Conservation (phyloP, 2,797 vertebrate species). For the Epinephelus awoara region DNA sequence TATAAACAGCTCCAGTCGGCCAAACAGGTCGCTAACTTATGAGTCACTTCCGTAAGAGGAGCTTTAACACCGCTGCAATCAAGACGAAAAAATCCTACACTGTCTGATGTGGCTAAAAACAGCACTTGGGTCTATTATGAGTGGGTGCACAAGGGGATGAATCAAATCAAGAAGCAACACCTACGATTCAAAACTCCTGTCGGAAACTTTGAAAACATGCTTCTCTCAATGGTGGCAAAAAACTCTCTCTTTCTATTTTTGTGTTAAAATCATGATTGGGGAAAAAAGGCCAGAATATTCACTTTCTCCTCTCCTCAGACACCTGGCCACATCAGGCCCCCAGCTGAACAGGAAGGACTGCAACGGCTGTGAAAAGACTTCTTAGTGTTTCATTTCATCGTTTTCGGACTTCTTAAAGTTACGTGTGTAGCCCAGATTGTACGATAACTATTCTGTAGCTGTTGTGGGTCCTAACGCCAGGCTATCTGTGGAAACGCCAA, state of each 20-base stretch:
- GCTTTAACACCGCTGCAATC: constrained; percentile 15
- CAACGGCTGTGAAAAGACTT: too few species aligned
- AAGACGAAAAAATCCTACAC: constrained; percentile 2
- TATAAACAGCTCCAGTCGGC: constrained; percentile 55
- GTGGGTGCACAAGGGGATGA: background rate
- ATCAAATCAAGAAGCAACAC: constrained; percentile 14
- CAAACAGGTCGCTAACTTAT: constrained; percentile 39
- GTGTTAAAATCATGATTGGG: too few species aligned
- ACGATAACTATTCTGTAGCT: too few species aligned
- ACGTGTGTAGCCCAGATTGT: too few species aligned
- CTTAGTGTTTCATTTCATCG: too few species aligned
- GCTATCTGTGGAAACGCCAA: too few species aligned
- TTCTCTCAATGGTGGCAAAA: constrained; percentile 3
- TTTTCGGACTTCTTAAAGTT: too few species aligned
- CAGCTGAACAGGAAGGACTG: too few species aligned
- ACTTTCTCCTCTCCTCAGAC: too few species aligned
- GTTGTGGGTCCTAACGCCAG: too few species aligned
- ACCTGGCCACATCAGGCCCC: too few species aligned
- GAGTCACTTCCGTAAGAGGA: constrained; percentile 59
- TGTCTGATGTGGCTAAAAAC: constrained; percentile 40
- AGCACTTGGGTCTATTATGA: constrained; percentile 9
- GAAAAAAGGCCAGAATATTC: too few species aligned
- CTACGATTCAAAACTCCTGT: background rate
- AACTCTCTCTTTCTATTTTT: background rate
- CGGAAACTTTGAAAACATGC: background rate